Percentiles rank a stretch among this genome's conserved stretches.
Evolutionary conservation across 2,888 invertebrate species (phyloP).

Genomic region (Acrocyrtus sp.): DNA sequence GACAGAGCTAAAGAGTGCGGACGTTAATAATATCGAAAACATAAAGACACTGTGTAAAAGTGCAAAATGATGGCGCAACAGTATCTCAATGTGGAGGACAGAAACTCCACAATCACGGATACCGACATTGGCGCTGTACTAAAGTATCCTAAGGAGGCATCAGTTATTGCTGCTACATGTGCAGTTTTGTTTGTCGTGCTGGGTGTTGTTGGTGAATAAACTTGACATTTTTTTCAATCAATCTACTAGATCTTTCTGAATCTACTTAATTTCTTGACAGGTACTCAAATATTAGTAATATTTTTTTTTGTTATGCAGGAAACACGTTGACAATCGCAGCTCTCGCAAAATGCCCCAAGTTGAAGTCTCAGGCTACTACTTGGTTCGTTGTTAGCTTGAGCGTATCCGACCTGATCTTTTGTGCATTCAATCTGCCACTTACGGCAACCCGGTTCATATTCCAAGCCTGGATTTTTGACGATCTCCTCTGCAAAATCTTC

Average conservation of each 20-base stretch:
- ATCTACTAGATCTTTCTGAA: neutral
- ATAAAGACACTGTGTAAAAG: no score
- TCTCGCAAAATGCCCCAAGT: slow-evolving; percentile 79
- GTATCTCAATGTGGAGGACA: no score
- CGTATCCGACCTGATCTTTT: slow-evolving; percentile 86
- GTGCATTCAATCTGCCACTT: slow-evolving; percentile 83
- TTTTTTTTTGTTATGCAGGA: no score
- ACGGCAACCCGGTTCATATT: slow-evolving; percentile 82
- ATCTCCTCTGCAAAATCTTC: slow-evolving; percentile 82
- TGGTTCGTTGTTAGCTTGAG: slow-evolving; percentile 88
- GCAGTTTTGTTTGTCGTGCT: slow-evolving; percentile 82
- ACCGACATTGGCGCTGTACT: no score
- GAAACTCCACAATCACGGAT: no score
- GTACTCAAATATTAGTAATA: no score
- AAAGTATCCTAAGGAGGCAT: slow-evolving; percentile 78
- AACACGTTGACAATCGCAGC: slow-evolving; percentile 86
- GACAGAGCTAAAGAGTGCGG: no score
- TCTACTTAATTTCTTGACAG: no score
- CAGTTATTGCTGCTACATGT: slow-evolving; percentile 80
- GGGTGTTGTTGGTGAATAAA: slow-evolving; percentile 80
- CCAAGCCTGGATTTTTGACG: slow-evolving; percentile 83
- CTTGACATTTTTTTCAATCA: no score
- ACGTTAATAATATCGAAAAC: no score
- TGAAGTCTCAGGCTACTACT: slow-evolving; percentile 85
- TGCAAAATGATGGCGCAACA: no score